These are phyloP conservation scores for Sarcophaga caerulescens DNA, from an alignment of 2,888 invertebrate genomes.

Conservation along the genomic window DNA sequence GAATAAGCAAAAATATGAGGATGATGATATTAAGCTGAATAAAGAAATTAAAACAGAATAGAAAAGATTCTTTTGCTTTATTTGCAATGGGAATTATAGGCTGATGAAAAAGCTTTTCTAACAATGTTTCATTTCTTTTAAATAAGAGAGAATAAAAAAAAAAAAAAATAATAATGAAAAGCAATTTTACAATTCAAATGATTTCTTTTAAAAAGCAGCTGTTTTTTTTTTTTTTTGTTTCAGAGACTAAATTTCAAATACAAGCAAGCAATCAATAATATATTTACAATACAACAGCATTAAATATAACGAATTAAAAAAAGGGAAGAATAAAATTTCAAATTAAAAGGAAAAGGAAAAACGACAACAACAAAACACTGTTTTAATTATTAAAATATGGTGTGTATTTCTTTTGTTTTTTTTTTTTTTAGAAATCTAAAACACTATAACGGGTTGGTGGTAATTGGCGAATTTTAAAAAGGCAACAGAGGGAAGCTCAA, in stretches of 20 bases:
- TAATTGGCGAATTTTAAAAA: not conserved
- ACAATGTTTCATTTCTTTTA: not conserved
- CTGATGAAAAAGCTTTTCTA: not conserved
- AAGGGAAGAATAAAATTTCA: not conserved
- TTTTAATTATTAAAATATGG: not conserved
- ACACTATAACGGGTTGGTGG: not conserved
- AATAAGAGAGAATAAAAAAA: conserved; percentile 5
- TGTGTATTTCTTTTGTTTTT: not conserved
- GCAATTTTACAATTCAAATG: conserved; percentile 39
- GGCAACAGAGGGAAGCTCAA: not conserved
- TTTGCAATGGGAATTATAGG: too few relatives aligned
- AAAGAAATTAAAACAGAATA: conserved; percentile 43
- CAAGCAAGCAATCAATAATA: not conserved
- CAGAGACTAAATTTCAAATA: conserved; percentile 2
- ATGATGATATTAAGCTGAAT: conserved; percentile 20
- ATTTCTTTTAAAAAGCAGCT: conserved; percentile 21
- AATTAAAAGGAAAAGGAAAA: not conserved
- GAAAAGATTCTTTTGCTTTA: not conserved
- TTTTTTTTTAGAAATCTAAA: not conserved
- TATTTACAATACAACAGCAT: not conserved
- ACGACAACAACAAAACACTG: not conserved
- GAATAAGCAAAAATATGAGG: conserved; percentile 15
- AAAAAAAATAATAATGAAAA: conserved; percentile 29
- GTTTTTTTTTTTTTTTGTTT: not conserved
- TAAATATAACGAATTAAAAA: not conserved